A percentile compares a stretch with the other conserved stretches of the same genome.
Evolutionary conservation across 2,113 vertebrate species (phyloP).

Genomic region (Falco punctatus): DNA sequence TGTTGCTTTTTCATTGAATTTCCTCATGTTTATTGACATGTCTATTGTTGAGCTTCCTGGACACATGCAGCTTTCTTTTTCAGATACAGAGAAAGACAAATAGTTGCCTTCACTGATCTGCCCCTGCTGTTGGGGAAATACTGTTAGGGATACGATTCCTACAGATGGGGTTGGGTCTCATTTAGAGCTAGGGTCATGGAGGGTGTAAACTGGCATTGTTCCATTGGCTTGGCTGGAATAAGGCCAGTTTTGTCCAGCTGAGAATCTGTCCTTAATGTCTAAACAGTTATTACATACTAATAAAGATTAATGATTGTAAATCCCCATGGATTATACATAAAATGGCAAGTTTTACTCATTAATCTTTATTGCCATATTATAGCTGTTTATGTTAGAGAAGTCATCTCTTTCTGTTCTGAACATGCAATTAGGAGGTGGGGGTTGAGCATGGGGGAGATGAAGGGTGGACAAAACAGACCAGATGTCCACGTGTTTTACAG

Average conservation of each 20-base stretch:
- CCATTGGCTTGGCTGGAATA: slow-evolving; percentile 26
- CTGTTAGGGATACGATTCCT: slow-evolving; percentile 16
- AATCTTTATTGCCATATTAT: slow-evolving; percentile 48
- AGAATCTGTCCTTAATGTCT: slow-evolving; percentile 52
- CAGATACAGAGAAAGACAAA: slow-evolving; percentile 49
- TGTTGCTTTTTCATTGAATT: slow-evolving; percentile 60
- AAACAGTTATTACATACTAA: slow-evolving; percentile 53
- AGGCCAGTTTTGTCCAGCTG: slow-evolving; percentile 57
- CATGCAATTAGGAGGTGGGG: neutral
- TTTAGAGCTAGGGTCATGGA: neutral
- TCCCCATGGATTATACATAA: neutral
- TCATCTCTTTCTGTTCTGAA: neutral
- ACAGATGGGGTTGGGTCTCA: slow-evolving; percentile 7
- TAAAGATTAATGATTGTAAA: slow-evolving; percentile 63
- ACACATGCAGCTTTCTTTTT: slow-evolving; percentile 61
- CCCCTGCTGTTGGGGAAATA: slow-evolving; percentile 60
- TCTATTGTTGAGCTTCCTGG: slow-evolving; percentile 67
- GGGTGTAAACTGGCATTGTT: slow-evolving; percentile 48
- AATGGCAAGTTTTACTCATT: slow-evolving; percentile 59
- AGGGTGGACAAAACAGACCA: neutral
- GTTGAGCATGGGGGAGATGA: neutral
- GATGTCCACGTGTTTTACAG: neutral
- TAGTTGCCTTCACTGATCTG: slow-evolving; percentile 47
- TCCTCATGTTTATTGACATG: slow-evolving; percentile 58
- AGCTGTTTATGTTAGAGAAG: slow-evolving; percentile 19